Evolutionary conservation across 2,888 invertebrate genomes (phyloP).

Genomic region (Dimorphilus gyrociliatus): DNA sequence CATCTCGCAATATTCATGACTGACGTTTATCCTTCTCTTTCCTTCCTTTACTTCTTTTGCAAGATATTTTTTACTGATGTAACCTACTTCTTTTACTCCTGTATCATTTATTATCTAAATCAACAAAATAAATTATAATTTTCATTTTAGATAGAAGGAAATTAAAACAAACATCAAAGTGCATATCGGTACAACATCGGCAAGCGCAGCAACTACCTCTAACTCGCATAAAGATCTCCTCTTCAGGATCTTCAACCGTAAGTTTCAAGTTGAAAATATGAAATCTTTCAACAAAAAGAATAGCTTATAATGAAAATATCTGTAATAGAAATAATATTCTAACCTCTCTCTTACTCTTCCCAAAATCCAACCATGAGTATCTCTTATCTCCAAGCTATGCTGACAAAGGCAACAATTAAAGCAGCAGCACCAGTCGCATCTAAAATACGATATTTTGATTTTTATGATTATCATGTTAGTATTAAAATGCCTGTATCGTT

Average conservation of each 20-base stretch:
- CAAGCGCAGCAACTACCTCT: conserved; percentile 16
- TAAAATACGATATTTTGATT: background rate
- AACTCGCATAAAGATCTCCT: conserved; percentile 12
- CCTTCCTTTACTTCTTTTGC: background rate
- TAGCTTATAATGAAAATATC: background rate
- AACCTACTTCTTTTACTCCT: conserved; percentile 1
- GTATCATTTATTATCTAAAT: conserved; percentile 1
- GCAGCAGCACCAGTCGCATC: conserved; percentile 9
- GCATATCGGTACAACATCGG: conserved; percentile 15
- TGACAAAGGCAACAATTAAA: conserved; percentile 13
- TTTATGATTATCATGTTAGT: background rate
- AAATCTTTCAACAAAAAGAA: conserved; percentile 8
- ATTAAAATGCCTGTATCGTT: conserved; percentile 8
- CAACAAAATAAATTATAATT: background rate
- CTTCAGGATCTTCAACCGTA: conserved; percentile 15
- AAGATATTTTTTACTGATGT: conserved; percentile 3
- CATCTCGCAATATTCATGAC: conserved; percentile 17
- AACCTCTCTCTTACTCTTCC: conserved; percentile 9
- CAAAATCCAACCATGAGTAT: conserved; percentile 13
- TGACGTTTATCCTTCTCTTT: conserved; percentile 15
- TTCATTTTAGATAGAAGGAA: too few species aligned
- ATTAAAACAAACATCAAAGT: conserved; percentile 14
- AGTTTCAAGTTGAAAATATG: conserved; percentile 13
- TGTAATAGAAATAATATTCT: background rate
- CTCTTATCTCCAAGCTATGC: conserved; percentile 15